Percentiles rank a stretch among this genome's conserved stretches.
These are phyloP conservation scores for Horisme vitalbata DNA, from an alignment of 2,888 invertebrate genomes.

Conservation along the genomic window DNA sequence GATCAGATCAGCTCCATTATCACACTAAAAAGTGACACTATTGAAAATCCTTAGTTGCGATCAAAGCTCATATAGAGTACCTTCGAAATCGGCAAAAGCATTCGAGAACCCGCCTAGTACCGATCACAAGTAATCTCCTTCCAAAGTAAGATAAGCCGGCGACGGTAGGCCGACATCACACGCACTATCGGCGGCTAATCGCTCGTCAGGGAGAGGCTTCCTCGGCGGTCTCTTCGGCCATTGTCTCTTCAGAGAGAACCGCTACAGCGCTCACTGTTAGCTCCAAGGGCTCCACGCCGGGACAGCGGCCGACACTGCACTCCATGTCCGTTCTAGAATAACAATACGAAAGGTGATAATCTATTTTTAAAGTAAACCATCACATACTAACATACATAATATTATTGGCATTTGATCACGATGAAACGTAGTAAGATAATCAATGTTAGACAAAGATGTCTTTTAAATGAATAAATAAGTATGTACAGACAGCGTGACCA, in stretches of 20 bases:
- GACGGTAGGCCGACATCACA: slow-evolving; percentile 3
- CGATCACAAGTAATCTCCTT: neutral
- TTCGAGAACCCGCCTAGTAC: neutral
- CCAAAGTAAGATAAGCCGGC: neutral
- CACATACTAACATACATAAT: too few species aligned
- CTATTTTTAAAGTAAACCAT: too few species aligned
- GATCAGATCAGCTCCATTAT: neutral
- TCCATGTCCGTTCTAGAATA: slow-evolving; percentile 73
- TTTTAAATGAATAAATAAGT: too few species aligned
- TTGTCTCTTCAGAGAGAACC: slow-evolving; percentile 47
- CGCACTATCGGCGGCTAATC: slow-evolving; percentile 10
- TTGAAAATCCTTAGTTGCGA: too few species aligned
- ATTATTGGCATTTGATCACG: too few species aligned
- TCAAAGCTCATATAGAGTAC: neutral
- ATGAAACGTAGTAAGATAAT: too few species aligned
- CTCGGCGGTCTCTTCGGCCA: slow-evolving; percentile 63
- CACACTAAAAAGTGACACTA: too few species aligned
- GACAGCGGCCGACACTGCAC: slow-evolving; percentile 72
- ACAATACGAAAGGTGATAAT: neutral
- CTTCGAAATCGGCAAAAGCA: neutral
- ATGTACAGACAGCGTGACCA: too few species aligned
- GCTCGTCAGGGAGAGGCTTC: slow-evolving; percentile 73
- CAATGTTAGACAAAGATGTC: too few species aligned
- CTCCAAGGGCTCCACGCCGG: slow-evolving; percentile 59
- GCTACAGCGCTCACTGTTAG: slow-evolving; percentile 53